Base-by-base conservation (phyloP, 2,113 vertebrate species). In the Falco punctatus region DNA sequence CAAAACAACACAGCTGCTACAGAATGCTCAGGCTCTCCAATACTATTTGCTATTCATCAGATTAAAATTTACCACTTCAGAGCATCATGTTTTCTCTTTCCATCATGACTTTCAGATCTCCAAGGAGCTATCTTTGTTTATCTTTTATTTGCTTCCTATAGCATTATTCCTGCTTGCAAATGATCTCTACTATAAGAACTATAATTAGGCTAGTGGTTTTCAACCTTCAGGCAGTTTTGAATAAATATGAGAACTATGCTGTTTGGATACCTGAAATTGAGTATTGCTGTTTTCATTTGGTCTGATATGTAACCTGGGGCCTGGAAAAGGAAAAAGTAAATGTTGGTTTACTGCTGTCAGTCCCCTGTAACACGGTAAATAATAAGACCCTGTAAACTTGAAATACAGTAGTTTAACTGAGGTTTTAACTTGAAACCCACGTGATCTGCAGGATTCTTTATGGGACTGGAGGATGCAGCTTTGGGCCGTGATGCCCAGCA, bases 21-120 rank as follows among this genome's bases (percentile, higher is more conserved):
- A 59, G 61, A 96, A 83, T 81, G 14, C 32, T 92, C 40, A 81
- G 72, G 93, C 74, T 83, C 96, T 95, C 93, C 71, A 81, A n/a
- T 32, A 9, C 21, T 57, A 38, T 38, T 88, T 54, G 42, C 7
- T 65, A 24, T 80, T 93, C 32, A 46, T 66, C 72, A 81, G 58
- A 64, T 58, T 81, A 88, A 93, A 91, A 73, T 74, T 32, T 48
- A 78, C 66, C 40, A 85, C 77, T 95, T 92, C 70, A 81, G 49
- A 74, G 28, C 12, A 48, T 74, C 26, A 35, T 49, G 28, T 49
- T 95, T 95, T 85, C 49, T 66, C 19, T 95, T 81, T 81, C 30
- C 52, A 35, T 81, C 82, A 77, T 5, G 2, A 28, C 59, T 91
- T 88, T 70, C 44, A 86, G 40, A 72, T 88, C 82, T 59, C 42